Evolutionary conservation across 1,140 invertebrate species (phyloP).

Genomic region (Bombus terrestris): DNA sequence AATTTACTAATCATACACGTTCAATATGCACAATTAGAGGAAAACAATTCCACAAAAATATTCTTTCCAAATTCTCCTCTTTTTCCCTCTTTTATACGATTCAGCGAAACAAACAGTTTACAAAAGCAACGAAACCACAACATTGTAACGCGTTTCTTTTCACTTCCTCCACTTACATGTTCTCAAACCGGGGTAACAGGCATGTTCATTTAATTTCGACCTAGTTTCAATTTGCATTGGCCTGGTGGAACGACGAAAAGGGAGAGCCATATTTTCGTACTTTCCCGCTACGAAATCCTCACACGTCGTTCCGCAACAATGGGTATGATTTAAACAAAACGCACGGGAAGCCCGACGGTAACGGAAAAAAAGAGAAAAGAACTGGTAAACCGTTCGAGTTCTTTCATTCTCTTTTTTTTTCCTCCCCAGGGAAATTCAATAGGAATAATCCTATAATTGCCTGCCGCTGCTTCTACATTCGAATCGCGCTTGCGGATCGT

Average conservation of each 20-base stretch:
- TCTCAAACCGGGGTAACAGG: background rate
- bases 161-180: background rate
- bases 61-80: background rate
- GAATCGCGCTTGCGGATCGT: slow-evolving; percentile 45
- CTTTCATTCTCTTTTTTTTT: background rate
- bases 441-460: slow-evolving; percentile 56
- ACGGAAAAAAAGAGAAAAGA: background rate
- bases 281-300: background rate
- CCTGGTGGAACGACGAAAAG: background rate
- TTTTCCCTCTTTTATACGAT: background rate
- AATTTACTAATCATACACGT: background rate
- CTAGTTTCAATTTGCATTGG: background rate
- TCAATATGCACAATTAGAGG: background rate
- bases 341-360: background rate
- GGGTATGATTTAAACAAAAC: slow-evolving; percentile 8
- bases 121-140: background rate
- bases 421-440: slow-evolving; percentile 35
- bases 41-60: background rate
- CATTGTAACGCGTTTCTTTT: background rate
- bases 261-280: background rate
- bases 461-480: slow-evolving; percentile 50
- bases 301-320: background rate
- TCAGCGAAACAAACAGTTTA: background rate
- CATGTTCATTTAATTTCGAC: slow-evolving; percentile 12
- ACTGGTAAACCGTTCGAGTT: slow-evolving; percentile 16